A percentile compares a stretch with the other conserved stretches of the same genome.
Conservation (phyloP, 2,888 invertebrate genomes). For the Agrotis segetum region DNA sequence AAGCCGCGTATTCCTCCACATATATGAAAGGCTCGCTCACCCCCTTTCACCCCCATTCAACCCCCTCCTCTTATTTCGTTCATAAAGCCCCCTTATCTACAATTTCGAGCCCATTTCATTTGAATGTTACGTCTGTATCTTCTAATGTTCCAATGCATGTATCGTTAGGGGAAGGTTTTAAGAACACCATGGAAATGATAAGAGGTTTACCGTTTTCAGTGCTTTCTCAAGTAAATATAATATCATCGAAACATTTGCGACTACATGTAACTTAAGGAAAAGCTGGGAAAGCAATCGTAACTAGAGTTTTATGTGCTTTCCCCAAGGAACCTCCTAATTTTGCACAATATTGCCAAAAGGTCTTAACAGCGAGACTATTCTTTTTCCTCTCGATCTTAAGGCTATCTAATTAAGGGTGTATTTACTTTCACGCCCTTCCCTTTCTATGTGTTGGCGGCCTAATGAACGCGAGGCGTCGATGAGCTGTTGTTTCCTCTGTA, state of each 20-base stretch:
- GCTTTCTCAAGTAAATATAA: background rate
- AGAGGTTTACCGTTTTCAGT: constrained; percentile 2
- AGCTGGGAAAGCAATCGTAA: background rate
- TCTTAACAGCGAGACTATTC: constrained; percentile 17
- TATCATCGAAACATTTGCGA: background rate
- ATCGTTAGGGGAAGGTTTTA: constrained; percentile 57
- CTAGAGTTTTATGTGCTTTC: constrained; percentile 34
- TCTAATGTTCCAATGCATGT: constrained; percentile 63
- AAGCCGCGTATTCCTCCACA: constrained; percentile 61
- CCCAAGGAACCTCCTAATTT: constrained; percentile 41
- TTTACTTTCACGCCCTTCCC: constrained; percentile 64
- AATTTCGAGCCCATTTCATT: constrained; percentile 89
- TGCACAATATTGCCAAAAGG: constrained; percentile 17
- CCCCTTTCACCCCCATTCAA: constrained; percentile 50
- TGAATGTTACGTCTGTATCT: constrained; percentile 84
- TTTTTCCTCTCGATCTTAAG: constrained; percentile 55
- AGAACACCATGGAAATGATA: constrained; percentile 41
- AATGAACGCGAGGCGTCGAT: constrained; percentile 88
- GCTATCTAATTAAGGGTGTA: constrained; percentile 67
- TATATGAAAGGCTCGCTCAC: constrained; percentile 56
- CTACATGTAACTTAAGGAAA: constrained; percentile 1
- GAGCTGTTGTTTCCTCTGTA: constrained; percentile 84
- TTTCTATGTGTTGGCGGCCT: constrained; percentile 75
- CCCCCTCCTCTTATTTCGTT: constrained; percentile 77
- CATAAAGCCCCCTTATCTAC: constrained; percentile 86